A percentile compares a stretch with the other conserved stretches of the same genome.
phyloP scores from a whole-genome alignment of 2,888 invertebrate genomes.

The Melolontha melolontha region DNA sequence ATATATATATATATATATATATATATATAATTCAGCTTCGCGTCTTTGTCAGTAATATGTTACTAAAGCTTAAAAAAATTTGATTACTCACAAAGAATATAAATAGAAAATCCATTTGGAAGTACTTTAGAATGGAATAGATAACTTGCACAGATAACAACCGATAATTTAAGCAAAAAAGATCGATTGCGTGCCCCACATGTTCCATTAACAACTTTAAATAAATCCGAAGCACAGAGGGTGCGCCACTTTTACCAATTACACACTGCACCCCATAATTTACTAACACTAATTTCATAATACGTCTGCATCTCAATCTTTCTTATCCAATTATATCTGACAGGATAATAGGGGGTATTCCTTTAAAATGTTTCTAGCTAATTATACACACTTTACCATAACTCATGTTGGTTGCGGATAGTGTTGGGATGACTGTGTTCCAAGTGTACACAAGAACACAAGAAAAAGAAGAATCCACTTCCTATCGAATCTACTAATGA shows the following conservation, averaged over 20 bases:
- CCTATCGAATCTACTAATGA: constrained; percentile 9
- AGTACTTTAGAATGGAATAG: too few relatives aligned
- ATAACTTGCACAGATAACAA: too few relatives aligned
- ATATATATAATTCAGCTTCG: too few relatives aligned
- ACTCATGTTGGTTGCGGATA: constrained; percentile 6
- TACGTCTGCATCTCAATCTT: constrained; percentile 47
- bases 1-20: too few relatives aligned
- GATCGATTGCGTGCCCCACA: constrained; percentile 40
- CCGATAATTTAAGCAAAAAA: background rate
- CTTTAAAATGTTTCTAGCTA: constrained; percentile 31
- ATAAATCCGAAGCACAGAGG: constrained; percentile 43
- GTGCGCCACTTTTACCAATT: constrained; percentile 43
- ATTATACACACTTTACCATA: constrained; percentile 36
- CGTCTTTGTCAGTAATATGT: too few relatives aligned
- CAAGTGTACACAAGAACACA: background rate
- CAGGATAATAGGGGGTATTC: constrained; percentile 44
- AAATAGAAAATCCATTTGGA: too few relatives aligned
- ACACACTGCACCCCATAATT: constrained; percentile 47
- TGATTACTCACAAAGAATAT: too few relatives aligned
- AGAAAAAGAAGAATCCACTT: background rate
- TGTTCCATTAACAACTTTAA: constrained; percentile 48
- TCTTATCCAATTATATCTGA: constrained; percentile 48
- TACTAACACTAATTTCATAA: constrained; percentile 50
- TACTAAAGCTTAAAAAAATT: too few relatives aligned
- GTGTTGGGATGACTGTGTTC: background rate